Base-by-base conservation (phyloP, 1,140 invertebrate genomes). In the Zelostemma sp. region DNA sequence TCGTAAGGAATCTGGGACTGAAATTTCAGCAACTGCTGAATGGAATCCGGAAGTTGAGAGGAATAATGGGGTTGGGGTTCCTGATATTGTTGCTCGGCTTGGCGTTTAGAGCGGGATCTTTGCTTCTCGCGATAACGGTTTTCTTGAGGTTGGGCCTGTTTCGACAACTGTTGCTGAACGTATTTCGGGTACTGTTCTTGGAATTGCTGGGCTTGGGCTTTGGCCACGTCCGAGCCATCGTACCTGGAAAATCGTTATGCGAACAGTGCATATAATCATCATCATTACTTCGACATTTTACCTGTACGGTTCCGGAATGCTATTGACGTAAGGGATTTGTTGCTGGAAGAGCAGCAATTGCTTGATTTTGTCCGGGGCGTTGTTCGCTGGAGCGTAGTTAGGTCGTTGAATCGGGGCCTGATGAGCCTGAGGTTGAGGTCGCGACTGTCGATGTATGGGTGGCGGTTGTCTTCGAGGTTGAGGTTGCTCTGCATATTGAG, bases 231-330 rank as follows among this genome's bases (percentile, higher is more conserved):
- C 1, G 73, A 41, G 3, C 69, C 72, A 12, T 82, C 80, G 40
- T 75, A 78, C 62, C 81, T 84, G 48, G 3, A n/a, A n/a, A n/a
- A n/a, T n/a, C n/a, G n/a, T n/a, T n/a, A n/a, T n/a, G n/a, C n/a
- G n/a, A n/a, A n/a, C n/a, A n/a, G n/a, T n/a, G n/a, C n/a, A n/a
- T n/a, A n/a, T n/a, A n/a, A n/a, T n/a, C n/a, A n/a, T n/a, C n/a
- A n/a, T n/a, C n/a, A n/a, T n/a, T n/a, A n/a, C n/a, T n/a, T n/a
- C n/a, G n/a, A n/a, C n/a, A n/a, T n/a, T n/a, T n/a, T 57, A 86
- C 84, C 83, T 84, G 17, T 67, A 83, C 35, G 74, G 81, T 74
- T 86, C 84, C 12, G 84, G 84, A 14, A 85, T 85, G 11, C 74
- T 74, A 25, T 84, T 85, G 19, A 80, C 45, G 25, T 86, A 85